Conservation (phyloP, 23 tunicate genomes). For the Ascidia mentula region DNA sequence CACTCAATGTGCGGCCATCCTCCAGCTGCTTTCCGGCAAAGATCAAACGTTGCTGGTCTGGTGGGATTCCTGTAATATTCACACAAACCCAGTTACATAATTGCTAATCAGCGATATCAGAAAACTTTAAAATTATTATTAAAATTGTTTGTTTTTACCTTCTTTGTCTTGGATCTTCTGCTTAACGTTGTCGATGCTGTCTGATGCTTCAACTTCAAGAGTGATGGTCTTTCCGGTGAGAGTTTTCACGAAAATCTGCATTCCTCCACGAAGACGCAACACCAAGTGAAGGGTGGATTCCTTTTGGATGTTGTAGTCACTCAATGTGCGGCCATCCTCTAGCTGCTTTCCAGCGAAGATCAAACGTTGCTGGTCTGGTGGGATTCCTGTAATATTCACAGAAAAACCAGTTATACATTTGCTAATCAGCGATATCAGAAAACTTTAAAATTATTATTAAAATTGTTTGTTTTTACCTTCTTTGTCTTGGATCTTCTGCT, state of each 20-base stretch:
- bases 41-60: constrained; percentile 97
- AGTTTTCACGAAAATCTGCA: background rate
- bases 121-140: constrained; percentile 14
- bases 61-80: constrained; percentile 71
- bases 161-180: background rate
- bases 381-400: constrained; percentile 83
- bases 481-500: constrained; percentile 90
- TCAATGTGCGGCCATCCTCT: constrained; percentile 99
- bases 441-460: no score
- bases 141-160: background rate
- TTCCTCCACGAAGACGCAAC: constrained; percentile 91
- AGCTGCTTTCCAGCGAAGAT: constrained; percentile 99
- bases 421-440: no score
- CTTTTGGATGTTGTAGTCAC: constrained; percentile 98
- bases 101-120: no score
- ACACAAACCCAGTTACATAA: constrained; percentile 6
- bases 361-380: constrained; percentile 97
- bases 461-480: constrained; percentile 48
- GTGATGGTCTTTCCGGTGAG: constrained; percentile 52
- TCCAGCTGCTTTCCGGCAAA: constrained; percentile 99
- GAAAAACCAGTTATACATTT: no score
- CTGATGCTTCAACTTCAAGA: constrained; percentile 10
- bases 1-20: constrained; percentile 99
- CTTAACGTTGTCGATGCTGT: background rate
- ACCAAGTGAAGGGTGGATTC: constrained; percentile 94